These are phyloP conservation scores for Drosophila chauvacae DNA, from an alignment of 1,140 invertebrate species.

Conservation along the genomic window DNA sequence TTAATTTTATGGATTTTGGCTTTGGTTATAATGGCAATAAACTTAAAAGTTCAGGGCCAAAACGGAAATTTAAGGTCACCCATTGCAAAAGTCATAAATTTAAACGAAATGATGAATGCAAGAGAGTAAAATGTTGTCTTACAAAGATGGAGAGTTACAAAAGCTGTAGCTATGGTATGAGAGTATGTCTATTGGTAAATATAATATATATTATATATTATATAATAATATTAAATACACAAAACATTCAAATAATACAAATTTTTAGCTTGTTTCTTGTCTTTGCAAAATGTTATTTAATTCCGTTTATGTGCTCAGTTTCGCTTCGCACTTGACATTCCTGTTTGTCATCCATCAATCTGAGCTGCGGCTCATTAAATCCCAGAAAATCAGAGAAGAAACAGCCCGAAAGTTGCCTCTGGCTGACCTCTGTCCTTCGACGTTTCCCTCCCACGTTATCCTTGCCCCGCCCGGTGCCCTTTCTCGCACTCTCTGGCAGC, in stretches of 20 bases:
- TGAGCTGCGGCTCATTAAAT: slow-evolving; percentile 50
- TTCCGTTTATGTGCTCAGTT: slow-evolving; percentile 2
- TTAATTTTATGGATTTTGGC: slow-evolving; percentile 11
- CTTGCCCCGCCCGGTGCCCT: background rate
- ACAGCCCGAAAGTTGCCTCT: slow-evolving; percentile 21
- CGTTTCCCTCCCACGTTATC: background rate
- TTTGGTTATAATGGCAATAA: background rate
- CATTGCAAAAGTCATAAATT: slow-evolving; percentile 8
- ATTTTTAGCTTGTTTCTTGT: background rate
- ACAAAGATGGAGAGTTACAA: background rate
- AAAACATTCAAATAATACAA: background rate
- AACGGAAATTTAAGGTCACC: background rate
- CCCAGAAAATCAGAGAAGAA: slow-evolving; percentile 20
- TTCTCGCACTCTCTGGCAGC: slow-evolving; percentile 12
- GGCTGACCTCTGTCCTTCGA: slow-evolving; percentile 14
- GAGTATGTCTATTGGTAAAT: background rate
- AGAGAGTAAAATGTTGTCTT: background rate
- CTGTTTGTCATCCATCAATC: slow-evolving; percentile 45
- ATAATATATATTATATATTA: background rate
- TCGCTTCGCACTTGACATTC: slow-evolving; percentile 12
- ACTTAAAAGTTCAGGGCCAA: slow-evolving; percentile 5
- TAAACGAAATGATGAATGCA: background rate
- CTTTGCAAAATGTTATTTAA: background rate
- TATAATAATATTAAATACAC: background rate
- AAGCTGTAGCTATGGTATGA: background rate